Base-by-base conservation (phyloP, 2,113 vertebrate species). In the human (Homo sapiens) region DNA sequence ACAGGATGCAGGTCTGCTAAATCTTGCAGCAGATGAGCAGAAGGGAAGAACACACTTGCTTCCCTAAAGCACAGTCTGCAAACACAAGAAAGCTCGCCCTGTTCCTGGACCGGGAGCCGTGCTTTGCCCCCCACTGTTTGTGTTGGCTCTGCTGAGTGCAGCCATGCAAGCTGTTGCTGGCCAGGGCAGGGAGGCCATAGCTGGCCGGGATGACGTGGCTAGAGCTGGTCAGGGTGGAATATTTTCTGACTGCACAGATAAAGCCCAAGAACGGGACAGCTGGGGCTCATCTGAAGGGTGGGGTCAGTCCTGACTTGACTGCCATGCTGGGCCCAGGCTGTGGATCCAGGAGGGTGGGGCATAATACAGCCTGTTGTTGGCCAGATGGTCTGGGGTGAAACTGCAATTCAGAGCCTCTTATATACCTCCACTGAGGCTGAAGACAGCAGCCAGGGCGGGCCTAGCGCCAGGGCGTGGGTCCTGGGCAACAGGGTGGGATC, bases 361-460 rank as follows among this genome's bases (percentile, higher is more conserved):
- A 1, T 11, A 5, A 22, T 18, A 17, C 27, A 40, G 48, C 72
- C 13, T 80, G 48, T 45, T 64, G 9, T 22, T 83, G 57, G 59
- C 45, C 52, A 43, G 48, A 32, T 20, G 20, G 76, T 12, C 72
- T 23, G 61, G 43, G n/a, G n/a, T 16, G 12, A 82, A 52, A 48
- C 64, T 30, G 20, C 48, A 52, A 35, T 17, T 0, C n/a, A 20
- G 16, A 50, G 59, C 32, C 55, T 6, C 4, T 18, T 3, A 2
- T 30, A 6, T 9, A 14, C 45, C 23, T 79, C 61, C 16, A 0
- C 4, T 45, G 43, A 52, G 43, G 20, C 22, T 66, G 43, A 66
- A 82, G 86, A n/a, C 38, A 27, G 38, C 0, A 0, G 82, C 10
- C 1, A 0, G 35, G 52, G 25, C 1, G 4, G 40, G 12, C 25